Conservation (phyloP, 2,113 vertebrate genomes). For the Pica pica region DNA sequence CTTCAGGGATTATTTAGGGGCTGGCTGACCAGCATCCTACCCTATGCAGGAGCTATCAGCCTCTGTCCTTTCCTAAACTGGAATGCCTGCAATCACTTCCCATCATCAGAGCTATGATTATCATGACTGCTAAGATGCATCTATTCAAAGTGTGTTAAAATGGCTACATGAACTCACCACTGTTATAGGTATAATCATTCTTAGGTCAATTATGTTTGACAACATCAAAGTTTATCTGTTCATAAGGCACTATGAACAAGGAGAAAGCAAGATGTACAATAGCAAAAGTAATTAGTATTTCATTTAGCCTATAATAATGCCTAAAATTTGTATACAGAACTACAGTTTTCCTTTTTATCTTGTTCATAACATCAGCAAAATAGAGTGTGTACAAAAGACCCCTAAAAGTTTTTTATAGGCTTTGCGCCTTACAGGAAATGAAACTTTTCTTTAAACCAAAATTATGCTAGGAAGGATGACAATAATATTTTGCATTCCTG, state of each 20-base stretch:
- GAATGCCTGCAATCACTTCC: neutral
- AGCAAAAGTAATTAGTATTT: neutral
- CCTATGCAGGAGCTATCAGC: neutral
- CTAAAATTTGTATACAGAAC: neutral
- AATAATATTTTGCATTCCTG: neutral
- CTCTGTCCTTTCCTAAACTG: neutral
- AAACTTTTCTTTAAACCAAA: neutral
- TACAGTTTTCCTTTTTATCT: neutral
- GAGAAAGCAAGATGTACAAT: neutral
- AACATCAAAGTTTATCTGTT: neutral
- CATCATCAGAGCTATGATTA: neutral
- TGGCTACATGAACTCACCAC: neutral
- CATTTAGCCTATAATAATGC: neutral
- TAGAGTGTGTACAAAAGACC: neutral
- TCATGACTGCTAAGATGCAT: neutral
- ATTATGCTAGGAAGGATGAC: neutral
- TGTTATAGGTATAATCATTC: neutral
- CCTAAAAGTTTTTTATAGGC: neutral
- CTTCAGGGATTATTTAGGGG: neutral
- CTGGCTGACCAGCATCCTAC: neutral
- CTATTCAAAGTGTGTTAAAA: neutral
- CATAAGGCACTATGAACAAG: neutral
- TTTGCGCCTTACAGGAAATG: neutral
- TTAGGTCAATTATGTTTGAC: neutral
- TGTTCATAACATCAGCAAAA: neutral